Evolutionary conservation across 2,113 vertebrate genomes (phyloP).

Genomic region (Psilopogon haemacephalus): DNA sequence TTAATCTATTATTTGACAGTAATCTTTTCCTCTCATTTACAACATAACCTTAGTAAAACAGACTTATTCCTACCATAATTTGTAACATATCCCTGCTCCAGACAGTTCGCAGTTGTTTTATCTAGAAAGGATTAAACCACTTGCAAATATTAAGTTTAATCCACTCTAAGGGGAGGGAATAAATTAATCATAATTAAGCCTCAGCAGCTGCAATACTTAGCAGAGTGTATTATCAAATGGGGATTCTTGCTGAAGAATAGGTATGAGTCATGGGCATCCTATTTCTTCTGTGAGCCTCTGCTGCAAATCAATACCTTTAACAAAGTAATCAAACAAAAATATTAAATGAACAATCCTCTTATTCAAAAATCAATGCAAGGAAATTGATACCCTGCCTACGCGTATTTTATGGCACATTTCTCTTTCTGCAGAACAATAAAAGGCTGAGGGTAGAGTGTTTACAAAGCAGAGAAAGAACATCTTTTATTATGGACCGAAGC

Average conservation of each 20-base stretch:
- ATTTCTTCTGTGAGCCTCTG: background rate
- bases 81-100: background rate
- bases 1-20: background rate
- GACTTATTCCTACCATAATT: background rate
- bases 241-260: background rate
- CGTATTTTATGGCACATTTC: background rate
- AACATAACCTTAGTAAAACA: background rate
- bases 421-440: background rate
- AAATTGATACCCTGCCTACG: conserved; percentile 19
- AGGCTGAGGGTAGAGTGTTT: background rate
- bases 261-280: conserved; percentile 27
- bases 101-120: conserved; percentile 14
- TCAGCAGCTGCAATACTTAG: conserved; percentile 32
- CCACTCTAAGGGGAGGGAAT: background rate
- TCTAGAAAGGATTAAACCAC: conserved; percentile 43
- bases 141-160: conserved; percentile 37
- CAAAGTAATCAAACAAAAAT: background rate
- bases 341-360: background rate
- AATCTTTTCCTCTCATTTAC: background rate
- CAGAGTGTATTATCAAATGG: background rate
- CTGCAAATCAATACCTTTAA: conserved; percentile 13
- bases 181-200: conserved; percentile 50
- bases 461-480: background rate
- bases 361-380: conserved; percentile 48
- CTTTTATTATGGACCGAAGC: background rate